phyloP scores from a whole-genome alignment of 2,888 invertebrate genomes.

The Mallateleia sp. region DNA sequence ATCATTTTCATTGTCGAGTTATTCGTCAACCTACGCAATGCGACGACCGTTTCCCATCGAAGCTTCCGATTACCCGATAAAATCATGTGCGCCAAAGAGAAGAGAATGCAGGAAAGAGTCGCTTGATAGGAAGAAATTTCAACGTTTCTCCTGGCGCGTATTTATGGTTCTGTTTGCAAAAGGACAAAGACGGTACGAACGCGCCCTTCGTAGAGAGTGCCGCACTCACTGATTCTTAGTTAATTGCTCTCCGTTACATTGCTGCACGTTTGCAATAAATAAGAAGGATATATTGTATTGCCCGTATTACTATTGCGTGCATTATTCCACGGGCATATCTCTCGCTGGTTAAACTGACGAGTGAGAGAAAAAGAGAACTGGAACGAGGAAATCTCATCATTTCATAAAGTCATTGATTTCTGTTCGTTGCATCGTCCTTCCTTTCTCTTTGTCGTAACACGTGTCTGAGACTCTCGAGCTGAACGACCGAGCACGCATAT shows the following conservation, averaged over 20 bases:
- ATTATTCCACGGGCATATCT: conserved; percentile 72
- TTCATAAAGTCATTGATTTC: conserved; percentile 80
- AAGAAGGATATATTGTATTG: conserved; percentile 79
- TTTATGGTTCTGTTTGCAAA: conserved; percentile 74
- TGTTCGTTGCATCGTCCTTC: conserved; percentile 60
- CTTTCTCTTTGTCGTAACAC: conserved; percentile 68
- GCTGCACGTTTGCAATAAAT: conserved; percentile 78
- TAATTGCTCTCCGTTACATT: conserved; percentile 80
- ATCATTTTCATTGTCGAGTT: too few relatives aligned
- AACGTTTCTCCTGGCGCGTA: conserved; percentile 66
- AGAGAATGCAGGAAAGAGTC: conserved; percentile 55
- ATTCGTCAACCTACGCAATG: conserved; percentile 32
- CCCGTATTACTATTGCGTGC: conserved; percentile 74
- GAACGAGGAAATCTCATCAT: conserved; percentile 82
- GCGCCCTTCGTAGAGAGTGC: conserved; percentile 66
- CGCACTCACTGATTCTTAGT: conserved; percentile 71
- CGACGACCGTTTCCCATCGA: conserved; percentile 46
- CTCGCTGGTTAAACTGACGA: conserved; percentile 48
- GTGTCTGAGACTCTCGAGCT: conserved; percentile 63
- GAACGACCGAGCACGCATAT: too few relatives aligned
- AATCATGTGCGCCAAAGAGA: conserved; percentile 28
- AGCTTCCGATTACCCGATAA: conserved; percentile 58
- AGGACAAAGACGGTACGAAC: conserved; percentile 64
- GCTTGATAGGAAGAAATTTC: conserved; percentile 74
- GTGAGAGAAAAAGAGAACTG: conserved; percentile 75